Evolutionary conservation across 2,797 vertebrate species (phyloP).

Genomic region (Falco berigora): DNA sequence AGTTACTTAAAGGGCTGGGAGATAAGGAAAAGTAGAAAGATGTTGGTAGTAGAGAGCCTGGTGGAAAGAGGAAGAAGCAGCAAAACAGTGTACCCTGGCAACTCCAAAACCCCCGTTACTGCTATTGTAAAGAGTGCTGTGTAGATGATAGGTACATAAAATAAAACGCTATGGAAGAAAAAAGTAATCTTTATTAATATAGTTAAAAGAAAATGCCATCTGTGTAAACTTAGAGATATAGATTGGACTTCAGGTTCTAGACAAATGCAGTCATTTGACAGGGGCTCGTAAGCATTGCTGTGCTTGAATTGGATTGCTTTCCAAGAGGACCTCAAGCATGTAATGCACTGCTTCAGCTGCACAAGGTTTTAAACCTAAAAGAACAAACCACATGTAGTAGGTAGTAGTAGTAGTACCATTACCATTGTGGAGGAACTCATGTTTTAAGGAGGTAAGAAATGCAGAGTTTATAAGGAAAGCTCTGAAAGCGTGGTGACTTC

Average conservation of each 20-base stretch:
- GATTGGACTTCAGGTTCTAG: background rate
- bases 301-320: background rate
- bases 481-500: background rate
- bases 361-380: background rate
- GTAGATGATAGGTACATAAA: fast-evolving
- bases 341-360: background rate
- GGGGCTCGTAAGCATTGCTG: background rate
- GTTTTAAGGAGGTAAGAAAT: background rate
- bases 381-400: background rate
- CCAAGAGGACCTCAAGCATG: background rate
- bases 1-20: background rate
- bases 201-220: background rate
- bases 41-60: background rate
- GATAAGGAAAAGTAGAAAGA: background rate
- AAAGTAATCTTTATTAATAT: background rate
- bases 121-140: background rate
- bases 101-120: background rate
- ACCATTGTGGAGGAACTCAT: background rate
- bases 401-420: background rate
- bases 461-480: background rate
- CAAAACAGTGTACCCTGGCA: background rate
- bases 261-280: background rate
- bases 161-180: background rate
- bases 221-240: background rate
- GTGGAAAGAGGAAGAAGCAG: background rate